Base-by-base conservation (phyloP, 2,797 vertebrate species). In the Bufotes viridis region DNA sequence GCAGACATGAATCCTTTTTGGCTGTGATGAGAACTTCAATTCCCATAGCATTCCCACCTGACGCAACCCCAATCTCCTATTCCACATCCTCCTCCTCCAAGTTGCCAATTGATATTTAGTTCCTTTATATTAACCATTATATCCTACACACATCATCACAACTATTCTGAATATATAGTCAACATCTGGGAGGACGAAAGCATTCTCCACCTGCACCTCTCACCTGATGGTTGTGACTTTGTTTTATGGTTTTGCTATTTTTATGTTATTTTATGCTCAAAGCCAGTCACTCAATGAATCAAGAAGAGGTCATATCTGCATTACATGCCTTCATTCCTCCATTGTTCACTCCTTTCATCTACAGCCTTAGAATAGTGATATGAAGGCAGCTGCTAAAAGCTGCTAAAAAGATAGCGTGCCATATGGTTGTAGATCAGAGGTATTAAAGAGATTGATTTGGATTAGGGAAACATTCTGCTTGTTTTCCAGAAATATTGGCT, bases 341-440 rank as follows among this genome's bases (percentile, higher is more conserved):
- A 26, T 74, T 90, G 69, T 34, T 90, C 20, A 91, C 91, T 55
- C 90, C 90, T 13, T 92, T 90, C 29, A 91, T 92, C 42, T 92
- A 91, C 9, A 91, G 90, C 67, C 86, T 92, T 3, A 92, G 89
- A 92, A 92, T 51, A 84, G 80, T 11, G 87, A 91, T 9, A 42
- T 92, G 5, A 91, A 88, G 86, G 61, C 42, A 9, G 88, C 88
- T 17, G 82, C 79, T 20, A 83, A 51, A 61, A 9, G 88, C 88
- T 17, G 82, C 79, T 20, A 83, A 51, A 61, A 84, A 84, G n/a
- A 81, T 85, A 63, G 55, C 74, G 15, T 72, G 51, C 11, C 67
- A 26, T 20, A 61, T 74, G 29, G 13, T 87, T 51, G 2, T 81
- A 53, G 26, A 22, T 42, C 53, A 61, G 55, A 87, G 53, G 18